phyloP scores from a whole-genome alignment of 2,797 vertebrate species.

The Varecia variegata region DNA sequence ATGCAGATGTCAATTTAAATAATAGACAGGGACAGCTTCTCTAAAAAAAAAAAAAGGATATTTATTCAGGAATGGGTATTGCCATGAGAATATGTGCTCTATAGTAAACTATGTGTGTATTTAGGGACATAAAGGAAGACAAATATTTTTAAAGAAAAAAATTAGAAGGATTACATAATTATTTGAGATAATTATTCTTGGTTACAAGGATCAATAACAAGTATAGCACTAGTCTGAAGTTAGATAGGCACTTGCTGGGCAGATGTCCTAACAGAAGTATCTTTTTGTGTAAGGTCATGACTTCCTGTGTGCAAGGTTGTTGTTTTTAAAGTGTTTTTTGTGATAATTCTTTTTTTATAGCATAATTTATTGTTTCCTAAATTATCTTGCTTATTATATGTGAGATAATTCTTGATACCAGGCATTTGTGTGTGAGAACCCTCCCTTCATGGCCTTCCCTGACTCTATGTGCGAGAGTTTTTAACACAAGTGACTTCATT shows the following conservation, averaged over 20 bases:
- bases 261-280: background rate
- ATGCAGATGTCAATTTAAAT: background rate
- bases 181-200: background rate
- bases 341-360: background rate
- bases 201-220: background rate
- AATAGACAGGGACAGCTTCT: background rate
- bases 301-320: background rate
- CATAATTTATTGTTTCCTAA: too few relatives aligned
- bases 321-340: background rate
- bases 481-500: background rate
- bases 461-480: background rate
- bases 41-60: background rate
- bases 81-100: background rate
- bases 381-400: too few relatives aligned
- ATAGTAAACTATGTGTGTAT: background rate
- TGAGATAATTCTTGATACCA: background rate
- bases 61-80: background rate
- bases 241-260: background rate
- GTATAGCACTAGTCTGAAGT: background rate
- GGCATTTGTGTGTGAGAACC: background rate
- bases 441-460: background rate
- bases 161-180: too few relatives aligned
- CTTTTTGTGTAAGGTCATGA: background rate
- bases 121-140: background rate
- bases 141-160: background rate